These are phyloP conservation scores for Sebastes kiyomatsui DNA, from an alignment of 2,797 vertebrate genomes.

Conservation along the genomic window DNA sequence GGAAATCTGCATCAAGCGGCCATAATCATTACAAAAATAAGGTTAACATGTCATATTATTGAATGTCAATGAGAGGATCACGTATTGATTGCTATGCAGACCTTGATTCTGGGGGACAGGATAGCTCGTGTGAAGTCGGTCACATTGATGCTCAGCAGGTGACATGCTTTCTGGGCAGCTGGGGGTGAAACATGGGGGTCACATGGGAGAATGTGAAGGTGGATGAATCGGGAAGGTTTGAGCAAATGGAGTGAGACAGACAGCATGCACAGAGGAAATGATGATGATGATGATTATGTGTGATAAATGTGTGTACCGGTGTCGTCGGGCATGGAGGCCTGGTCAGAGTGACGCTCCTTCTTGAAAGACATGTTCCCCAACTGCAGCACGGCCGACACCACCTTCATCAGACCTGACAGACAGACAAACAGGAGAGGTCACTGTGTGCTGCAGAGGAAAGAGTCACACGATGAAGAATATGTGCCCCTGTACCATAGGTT, in stretches of 20 bases:
- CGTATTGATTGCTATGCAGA: not conserved
- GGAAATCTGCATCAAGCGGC: not conserved
- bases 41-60: not conserved
- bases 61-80: not conserved
- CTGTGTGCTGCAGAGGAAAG: not conserved
- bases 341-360: conserved; percentile 96
- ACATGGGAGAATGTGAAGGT: not conserved
- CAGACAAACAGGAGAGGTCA: not conserved
- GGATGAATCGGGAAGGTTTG: not conserved
- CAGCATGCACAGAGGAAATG: not conserved
- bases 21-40: not conserved
- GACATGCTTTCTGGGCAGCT: conserved; percentile 98
- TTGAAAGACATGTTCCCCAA: conserved; percentile 96
- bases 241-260: not conserved
- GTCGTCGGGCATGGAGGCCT: conserved; percentile 97
- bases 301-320: conserved; percentile 84
- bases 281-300: not conserved
- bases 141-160: conserved; percentile 95
- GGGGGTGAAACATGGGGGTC: conserved; percentile 9
- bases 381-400: conserved; percentile 94
- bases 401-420: conserved; percentile 89
- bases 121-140: conserved; percentile 96
- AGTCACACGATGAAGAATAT: not conserved
- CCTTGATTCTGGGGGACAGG: conserved; percentile 95
- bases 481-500: not conserved